Evolutionary conservation across 2,797 vertebrate genomes (phyloP), one percentile per base, ranked within the genome.

Genomic region (Naso thynnoides): DNA sequence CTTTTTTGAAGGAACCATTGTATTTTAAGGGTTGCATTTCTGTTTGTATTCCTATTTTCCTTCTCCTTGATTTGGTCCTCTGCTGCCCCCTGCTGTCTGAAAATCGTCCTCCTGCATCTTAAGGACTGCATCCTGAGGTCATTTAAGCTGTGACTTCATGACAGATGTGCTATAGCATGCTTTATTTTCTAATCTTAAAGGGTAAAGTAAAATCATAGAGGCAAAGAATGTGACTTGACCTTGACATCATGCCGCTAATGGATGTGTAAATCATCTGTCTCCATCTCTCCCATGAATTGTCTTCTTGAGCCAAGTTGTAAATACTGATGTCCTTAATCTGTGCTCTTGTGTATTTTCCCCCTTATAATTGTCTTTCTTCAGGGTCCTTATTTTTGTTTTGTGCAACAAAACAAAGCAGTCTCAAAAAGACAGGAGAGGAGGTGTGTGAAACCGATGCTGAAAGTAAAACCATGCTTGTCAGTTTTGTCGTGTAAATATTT

Each of bases 341-440:
- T 93, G 88, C 91, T 83, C 82, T 89, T 78, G 83, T 90, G 87
- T 86, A 65, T 89, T 76, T 63, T 91, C 39, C 65, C 83, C 91
- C 93, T 94, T 95, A 68, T 86, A 86, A 62, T 79, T 81, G 86
- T 92, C 82, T 92, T 95, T 95, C 94, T 93, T 96, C 95, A 97
- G 96, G 95, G 95, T 97, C 80, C 64, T 92, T 95, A 95, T 95
- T 91, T 91, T 93, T 95, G 95, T 96, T 97, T 98, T 98, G 97
- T 97, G 96, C 95, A 96, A 97, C 93, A 94, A 94, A 86, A 92
- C 91, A 93, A 93, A 93, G 89, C 88, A 89, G 90, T 94, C 90
- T 91, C 85, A 91, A 87, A 88, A 82, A 91, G 87, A 90, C 83
- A 18, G 83, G 80, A 87, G 83, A 68, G 59, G 78, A 88, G 76